Conservation (phyloP, 1,140 invertebrate species). For the Leptopilina boulardi region DNA sequence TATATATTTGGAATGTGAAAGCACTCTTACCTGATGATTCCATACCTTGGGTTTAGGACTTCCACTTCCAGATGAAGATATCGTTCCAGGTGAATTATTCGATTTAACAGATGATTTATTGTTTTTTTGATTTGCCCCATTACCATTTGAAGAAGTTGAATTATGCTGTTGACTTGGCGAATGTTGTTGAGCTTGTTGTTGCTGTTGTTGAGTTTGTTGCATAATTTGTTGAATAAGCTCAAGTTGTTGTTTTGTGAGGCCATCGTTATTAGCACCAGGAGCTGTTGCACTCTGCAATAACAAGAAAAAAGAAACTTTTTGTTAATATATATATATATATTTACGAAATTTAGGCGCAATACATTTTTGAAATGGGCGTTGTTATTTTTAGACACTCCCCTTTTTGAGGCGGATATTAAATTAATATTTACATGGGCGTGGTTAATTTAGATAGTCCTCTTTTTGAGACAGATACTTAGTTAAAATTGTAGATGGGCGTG, state of each 20-base stretch:
- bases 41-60: conserved; percentile 73
- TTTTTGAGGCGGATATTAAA: neutral
- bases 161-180: conserved; percentile 47
- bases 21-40: conserved; percentile 70
- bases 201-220: conserved; percentile 82
- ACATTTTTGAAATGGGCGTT: too few relatives aligned
- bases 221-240: conserved; percentile 88
- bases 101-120: conserved; percentile 69
- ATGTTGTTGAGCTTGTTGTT: conserved; percentile 58
- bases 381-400: neutral
- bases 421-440: neutral
- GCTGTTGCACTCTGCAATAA: conserved; percentile 68
- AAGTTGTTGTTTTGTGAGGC: conserved; percentile 83
- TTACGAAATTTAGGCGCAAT: too few relatives aligned
- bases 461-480: too few relatives aligned
- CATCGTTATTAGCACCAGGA: conserved; percentile 79
- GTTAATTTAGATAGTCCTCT: too few relatives aligned
- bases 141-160: conserved; percentile 54
- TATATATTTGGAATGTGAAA: too few relatives aligned
- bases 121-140: conserved; percentile 64
- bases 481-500: too few relatives aligned
- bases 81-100: conserved; percentile 60
- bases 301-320: conserved; percentile 48
- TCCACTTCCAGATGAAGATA: conserved; percentile 61
- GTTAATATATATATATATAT: too few relatives aligned